phyloP scores from a whole-genome alignment of 2,797 vertebrate genomes.

The Arnoldichthys spilopterus region DNA sequence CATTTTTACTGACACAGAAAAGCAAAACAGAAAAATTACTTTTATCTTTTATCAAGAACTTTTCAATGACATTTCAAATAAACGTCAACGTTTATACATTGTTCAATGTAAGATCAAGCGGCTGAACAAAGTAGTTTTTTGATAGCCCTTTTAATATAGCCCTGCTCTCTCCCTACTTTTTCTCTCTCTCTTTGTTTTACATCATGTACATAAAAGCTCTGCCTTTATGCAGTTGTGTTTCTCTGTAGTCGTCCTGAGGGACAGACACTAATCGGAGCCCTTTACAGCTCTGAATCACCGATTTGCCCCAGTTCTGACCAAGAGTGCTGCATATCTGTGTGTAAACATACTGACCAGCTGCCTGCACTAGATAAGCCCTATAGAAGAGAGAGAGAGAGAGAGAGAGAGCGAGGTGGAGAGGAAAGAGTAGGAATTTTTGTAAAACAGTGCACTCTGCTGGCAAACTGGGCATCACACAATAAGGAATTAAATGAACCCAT shows the following conservation, averaged over 20 bases:
- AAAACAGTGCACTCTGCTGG: conserved; percentile 43
- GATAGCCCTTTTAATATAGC: no score
- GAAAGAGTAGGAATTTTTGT: not conserved
- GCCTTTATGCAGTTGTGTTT: not conserved
- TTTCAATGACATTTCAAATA: no score
- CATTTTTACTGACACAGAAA: no score
- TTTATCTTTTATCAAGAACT: no score
- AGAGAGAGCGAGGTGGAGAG: not conserved
- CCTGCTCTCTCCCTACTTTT: not conserved
- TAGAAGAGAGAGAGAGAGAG: not conserved
- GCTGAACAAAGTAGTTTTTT: no score
- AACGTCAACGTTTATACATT: no score
- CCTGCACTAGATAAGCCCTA: conserved; percentile 35
- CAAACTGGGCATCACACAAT: not conserved
- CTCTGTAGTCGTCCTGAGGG: not conserved
- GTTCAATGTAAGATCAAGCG: no score
- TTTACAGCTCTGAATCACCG: conserved; percentile 11
- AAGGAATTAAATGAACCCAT: not conserved
- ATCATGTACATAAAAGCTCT: not conserved
- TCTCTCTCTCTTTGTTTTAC: not conserved
- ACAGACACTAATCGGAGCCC: conserved; percentile 28
- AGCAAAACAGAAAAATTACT: no score
- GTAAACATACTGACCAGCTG: conserved; percentile 42
- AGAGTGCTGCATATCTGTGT: conserved; percentile 9
- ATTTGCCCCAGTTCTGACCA: conserved; percentile 22